Evolutionary conservation across 2,888 invertebrate species (phyloP).

Genomic region (Leptinotarsa haldemani): DNA sequence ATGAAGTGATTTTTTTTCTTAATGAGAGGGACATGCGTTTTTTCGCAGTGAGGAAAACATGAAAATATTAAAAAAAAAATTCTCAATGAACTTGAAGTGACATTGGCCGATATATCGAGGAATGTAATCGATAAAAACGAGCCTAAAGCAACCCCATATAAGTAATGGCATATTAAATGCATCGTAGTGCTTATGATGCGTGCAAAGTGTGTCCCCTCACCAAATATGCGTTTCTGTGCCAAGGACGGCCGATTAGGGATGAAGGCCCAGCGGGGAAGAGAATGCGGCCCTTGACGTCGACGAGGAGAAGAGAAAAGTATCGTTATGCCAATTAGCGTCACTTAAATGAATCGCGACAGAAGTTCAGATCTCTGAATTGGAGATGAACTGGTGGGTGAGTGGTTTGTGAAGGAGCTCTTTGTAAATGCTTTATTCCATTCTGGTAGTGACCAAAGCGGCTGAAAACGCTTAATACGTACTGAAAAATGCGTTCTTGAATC

Average conservation of each 20-base stretch:
- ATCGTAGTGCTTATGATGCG: conserved; percentile 34
- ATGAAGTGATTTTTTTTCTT: too few relatives aligned
- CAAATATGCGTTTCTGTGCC: conserved; percentile 39
- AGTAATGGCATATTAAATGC: conserved; percentile 41
- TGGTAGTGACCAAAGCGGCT: too few relatives aligned
- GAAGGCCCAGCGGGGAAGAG: conserved; percentile 26
- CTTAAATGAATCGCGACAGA: conserved; percentile 34
- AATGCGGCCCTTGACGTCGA: conserved; percentile 27
- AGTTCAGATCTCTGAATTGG: conserved; percentile 27
- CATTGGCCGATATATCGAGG: conserved; percentile 22
- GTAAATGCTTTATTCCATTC: too few relatives aligned
- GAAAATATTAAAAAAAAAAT: too few relatives aligned
- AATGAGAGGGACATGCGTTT: too few relatives aligned
- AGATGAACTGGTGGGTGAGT: neutral
- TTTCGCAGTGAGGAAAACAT: too few relatives aligned
- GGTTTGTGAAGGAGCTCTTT: neutral
- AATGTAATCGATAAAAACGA: conserved; percentile 36
- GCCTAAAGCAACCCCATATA: conserved; percentile 34
- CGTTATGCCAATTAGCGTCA: conserved; percentile 37
- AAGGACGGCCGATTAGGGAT: conserved; percentile 40
- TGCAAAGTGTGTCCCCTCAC: conserved; percentile 37
- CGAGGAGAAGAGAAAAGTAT: conserved; percentile 36
- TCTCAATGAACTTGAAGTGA: neutral
- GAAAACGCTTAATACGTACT: too few relatives aligned
- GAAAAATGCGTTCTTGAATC: too few relatives aligned